Conservation (phyloP, 2,797 vertebrate species). For the Enteromius afrohamiltoni region DNA sequence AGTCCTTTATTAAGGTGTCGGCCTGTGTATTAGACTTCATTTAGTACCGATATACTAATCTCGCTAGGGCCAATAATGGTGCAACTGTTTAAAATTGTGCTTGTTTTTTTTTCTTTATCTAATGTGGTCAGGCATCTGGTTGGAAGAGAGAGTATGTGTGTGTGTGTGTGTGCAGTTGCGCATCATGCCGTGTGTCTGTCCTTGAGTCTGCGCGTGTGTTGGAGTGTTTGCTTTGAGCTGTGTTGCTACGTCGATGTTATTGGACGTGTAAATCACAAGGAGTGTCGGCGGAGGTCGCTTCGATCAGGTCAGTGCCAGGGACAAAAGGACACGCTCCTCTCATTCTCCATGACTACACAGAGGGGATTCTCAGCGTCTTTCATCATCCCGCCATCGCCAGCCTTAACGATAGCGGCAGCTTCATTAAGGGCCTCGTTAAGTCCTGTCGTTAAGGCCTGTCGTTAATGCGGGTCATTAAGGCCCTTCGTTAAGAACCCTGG, state of each 20-base stretch:
- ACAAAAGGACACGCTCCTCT: conserved; percentile 55
- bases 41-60: conserved; percentile 25
- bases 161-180: conserved; percentile 15
- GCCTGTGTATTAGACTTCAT: conserved; percentile 46
- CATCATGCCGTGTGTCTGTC: conserved; percentile 19
- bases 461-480: conserved; percentile 61
- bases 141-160: conserved; percentile 21
- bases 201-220: conserved; percentile 14
- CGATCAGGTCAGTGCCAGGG: conserved; percentile 39
- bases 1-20: conserved; percentile 40
- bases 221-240: conserved; percentile 23
- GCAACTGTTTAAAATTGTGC: conserved; percentile 30
- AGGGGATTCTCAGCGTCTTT: conserved; percentile 66
- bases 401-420: conserved; percentile 78
- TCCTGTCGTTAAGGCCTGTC: conserved; percentile 63
- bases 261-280: conserved; percentile 39
- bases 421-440: conserved; percentile 85
- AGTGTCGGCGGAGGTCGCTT: conserved; percentile 25
- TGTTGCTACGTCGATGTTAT: conserved; percentile 25
- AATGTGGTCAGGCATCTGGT: conserved; percentile 54
- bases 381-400: conserved; percentile 72
- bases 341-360: conserved; percentile 34
- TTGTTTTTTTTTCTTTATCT: conserved; percentile 45
- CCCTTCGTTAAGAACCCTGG: conserved; percentile 64
- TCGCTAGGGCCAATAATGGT: conserved; percentile 15